Evolutionary conservation across 2,797 vertebrate species (phyloP), one percentile per base, ranked within the genome.

Genomic region (Glossophaga mutica): DNA sequence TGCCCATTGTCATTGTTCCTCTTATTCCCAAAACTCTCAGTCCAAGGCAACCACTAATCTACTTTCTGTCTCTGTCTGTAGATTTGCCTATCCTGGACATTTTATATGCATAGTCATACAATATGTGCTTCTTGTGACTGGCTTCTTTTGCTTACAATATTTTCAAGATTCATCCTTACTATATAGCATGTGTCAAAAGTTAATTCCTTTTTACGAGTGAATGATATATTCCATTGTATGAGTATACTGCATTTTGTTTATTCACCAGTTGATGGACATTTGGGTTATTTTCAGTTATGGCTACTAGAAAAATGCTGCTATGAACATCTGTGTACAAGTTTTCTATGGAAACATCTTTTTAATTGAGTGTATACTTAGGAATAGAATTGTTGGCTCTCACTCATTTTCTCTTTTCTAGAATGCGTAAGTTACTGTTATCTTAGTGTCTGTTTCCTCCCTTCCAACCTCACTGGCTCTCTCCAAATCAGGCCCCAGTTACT

Each of bases 311-410:
- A 87, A 84, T 76, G 42, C 39, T 73, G 42, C 57, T 74, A 9
- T 77, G 37, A 90, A 82, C 18, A 81, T 76, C 73, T 88, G 24
- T 85, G 11, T 48, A 34, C 39, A 92, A 22, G 15, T 55, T 92
- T 95, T 94, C 74, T 46, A 57, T 55, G 19, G 9, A 74, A 8
- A 62, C 24, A 37, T 50, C n/a, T 93, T 87, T 87, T 62, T 52
- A 94, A 48, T 82, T 91, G 50, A 24, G 21, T 48, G n/a, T 94
- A 59, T 68, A 57, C 11, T 10, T 92, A 65, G 39, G 14, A 92
- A 85, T 92, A 70, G 76, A 94, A 87, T 78, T 94, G n/a, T 65
- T 87, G 50, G 44, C 15, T 94, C 32, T 94, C 52, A 84, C 15
- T 68, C 19, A 73, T 74, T 90, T 82, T 83, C 26, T 85, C 21